Conservation (phyloP, 2,113 vertebrate genomes). For the Nycticryphes semicollaris region DNA sequence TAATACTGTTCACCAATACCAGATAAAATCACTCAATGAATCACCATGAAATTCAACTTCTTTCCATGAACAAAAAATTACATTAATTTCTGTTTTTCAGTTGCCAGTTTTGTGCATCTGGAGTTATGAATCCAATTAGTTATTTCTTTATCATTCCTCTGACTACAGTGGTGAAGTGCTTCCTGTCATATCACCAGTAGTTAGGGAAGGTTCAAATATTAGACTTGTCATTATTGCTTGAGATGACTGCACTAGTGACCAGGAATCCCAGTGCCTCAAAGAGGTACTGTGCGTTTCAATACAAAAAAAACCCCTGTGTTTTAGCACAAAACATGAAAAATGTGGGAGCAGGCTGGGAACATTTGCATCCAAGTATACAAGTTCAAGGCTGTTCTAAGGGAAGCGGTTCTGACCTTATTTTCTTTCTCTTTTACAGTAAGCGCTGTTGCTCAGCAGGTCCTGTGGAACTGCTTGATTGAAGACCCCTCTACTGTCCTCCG, state of each 20-base stretch:
- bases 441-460: conserved; percentile 95
- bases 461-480: conserved; percentile 99
- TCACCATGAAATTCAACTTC: background rate
- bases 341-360: background rate
- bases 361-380: background rate
- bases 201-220: background rate
- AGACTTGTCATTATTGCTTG: background rate
- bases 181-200: background rate
- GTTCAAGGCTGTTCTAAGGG: background rate
- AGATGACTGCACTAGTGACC: background rate
- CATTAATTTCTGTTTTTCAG: background rate
- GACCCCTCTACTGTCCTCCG: conserved; percentile 95
- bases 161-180: background rate
- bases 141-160: background rate
- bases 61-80: background rate
- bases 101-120: background rate
- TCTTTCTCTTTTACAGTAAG: conserved; percentile 82
- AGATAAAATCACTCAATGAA: background rate
- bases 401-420: background rate
- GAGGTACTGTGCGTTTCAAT: background rate
- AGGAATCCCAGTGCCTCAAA: background rate
- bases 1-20: background rate
- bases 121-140: background rate
- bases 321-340: background rate
- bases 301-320: background rate